Base-by-base conservation (phyloP, 2,888 invertebrate species). In the Ophion slaviceki region DNA sequence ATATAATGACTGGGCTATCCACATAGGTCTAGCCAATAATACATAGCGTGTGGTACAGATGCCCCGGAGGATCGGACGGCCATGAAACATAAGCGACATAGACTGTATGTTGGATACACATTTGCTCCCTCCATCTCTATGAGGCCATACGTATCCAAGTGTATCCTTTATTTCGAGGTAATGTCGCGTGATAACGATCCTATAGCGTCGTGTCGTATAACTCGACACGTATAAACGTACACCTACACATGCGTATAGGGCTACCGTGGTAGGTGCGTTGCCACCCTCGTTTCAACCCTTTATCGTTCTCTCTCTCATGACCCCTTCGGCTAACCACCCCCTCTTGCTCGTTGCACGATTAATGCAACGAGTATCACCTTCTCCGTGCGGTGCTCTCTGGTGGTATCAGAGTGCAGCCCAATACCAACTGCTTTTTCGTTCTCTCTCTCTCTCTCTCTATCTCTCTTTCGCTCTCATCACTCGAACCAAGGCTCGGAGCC, bases 161-260 rank as follows among this genome's bases (percentile, higher is more conserved):
- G 67, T 87, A 88, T 87, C 89, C 90, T 91, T 90, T 91, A 91
- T 91, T 90, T 90, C 87, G 86, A 87, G 90, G 90, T 91, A 91
- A 91, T 91, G 91, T 90, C 89, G 89, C 91, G 91, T 91, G 91
- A 91, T 91, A 91, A 91, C 91, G 90, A 89, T 87, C 88, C 88
- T 68, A 74, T 53, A 17, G 45, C 24, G 77, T 70, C 77, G 72
- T 86, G 62, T 77, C 80, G 80, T 53, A 64, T 67, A 74, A 59
- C 67, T 61, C 61, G 32, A 66, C 61, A 71, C 71, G 66, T 68
- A 75, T 64, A 64, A 20, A 64, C 75, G n/a, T 40, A 14, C 76
- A 36, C 47, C 2, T 2, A 14, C 14, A 47, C 47, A 53, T 53
- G 53, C 14, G 53, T 53, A 53, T 53, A 53, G 53, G 53, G 53